Conservation (phyloP, 2,888 invertebrate species). For the Eustalomyia histrio region DNA sequence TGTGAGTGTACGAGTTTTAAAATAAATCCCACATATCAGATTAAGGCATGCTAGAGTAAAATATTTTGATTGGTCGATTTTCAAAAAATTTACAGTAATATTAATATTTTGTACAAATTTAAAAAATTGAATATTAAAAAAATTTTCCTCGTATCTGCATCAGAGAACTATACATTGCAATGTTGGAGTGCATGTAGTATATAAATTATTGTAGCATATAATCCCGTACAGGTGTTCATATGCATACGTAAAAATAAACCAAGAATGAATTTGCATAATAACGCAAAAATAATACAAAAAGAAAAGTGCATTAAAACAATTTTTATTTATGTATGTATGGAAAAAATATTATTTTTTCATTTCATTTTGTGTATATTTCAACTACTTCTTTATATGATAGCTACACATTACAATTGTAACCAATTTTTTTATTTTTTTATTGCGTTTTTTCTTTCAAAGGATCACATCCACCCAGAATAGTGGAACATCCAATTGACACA, state of each 20-base stretch:
- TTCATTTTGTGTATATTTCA: neutral
- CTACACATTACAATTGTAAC: conserved; percentile 27
- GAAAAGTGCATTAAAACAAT: conserved; percentile 43
- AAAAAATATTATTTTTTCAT: neutral
- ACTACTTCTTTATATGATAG: conserved; percentile 8
- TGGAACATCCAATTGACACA: conserved; percentile 94
- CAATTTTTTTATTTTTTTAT: conserved; percentile 18
- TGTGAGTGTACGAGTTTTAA: no score
- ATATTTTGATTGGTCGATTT: no score
- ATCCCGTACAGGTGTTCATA: conserved; percentile 61
- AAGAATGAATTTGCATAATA: conserved; percentile 33
- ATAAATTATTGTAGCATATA: conserved; percentile 50
- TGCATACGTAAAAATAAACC: conserved; percentile 46
- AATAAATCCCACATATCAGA: no score
- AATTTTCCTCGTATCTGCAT: neutral
- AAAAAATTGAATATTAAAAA: no score
- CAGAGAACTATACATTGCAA: neutral
- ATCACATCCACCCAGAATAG: conserved; percentile 88
- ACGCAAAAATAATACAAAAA: conserved; percentile 10
- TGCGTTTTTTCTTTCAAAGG: conserved; percentile 73
- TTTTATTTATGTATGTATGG: conserved; percentile 30
- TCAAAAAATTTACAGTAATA: no score
- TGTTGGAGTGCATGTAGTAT: neutral
- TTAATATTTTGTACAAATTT: no score
- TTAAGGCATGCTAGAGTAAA: no score